Evolutionary conservation across 2,888 invertebrate species (phyloP).

Genomic region (Erebia aethiops): DNA sequence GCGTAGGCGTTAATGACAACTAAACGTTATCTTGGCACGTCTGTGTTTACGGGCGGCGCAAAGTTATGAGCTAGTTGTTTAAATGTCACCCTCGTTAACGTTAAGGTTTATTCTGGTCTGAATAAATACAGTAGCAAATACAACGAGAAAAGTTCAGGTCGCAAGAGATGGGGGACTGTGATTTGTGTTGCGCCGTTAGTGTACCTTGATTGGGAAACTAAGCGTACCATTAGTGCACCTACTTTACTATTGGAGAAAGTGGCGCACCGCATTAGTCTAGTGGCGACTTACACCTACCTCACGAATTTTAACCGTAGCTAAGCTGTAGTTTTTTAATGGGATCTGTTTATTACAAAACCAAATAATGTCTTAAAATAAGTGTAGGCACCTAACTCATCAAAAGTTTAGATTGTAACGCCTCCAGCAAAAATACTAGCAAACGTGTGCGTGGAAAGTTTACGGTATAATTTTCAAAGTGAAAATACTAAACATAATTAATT

Average conservation of each 20-base stretch:
- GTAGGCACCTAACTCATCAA: too few relatives aligned
- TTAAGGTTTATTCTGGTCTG: slow-evolving; percentile 45
- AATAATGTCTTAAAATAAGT: neutral
- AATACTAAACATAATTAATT: neutral
- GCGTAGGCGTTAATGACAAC: slow-evolving; percentile 49
- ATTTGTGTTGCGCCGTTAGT: slow-evolving; percentile 1
- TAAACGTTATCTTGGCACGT: slow-evolving; percentile 46
- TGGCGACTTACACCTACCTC: too few relatives aligned
- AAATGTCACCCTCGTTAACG: slow-evolving; percentile 64
- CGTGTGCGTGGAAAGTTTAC: neutral
- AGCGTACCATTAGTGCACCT: neutral
- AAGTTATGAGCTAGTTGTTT: slow-evolving; percentile 52
- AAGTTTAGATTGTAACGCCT: neutral
- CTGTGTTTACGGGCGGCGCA: slow-evolving; percentile 42
- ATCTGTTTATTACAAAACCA: neutral
- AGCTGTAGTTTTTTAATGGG: too few relatives aligned
- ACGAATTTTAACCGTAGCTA: too few relatives aligned
- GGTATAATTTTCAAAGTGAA: neutral
- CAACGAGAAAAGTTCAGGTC: neutral
- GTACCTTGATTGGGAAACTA: neutral
- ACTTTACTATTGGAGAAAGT: neutral
- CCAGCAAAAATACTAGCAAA: slow-evolving; percentile 7
- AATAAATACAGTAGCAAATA: slow-evolving; percentile 28
- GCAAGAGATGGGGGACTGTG: slow-evolving; percentile 1
- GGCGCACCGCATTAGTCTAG: neutral